Base-by-base conservation (phyloP, 2,888 invertebrate species). In the Unio delphinus region DNA sequence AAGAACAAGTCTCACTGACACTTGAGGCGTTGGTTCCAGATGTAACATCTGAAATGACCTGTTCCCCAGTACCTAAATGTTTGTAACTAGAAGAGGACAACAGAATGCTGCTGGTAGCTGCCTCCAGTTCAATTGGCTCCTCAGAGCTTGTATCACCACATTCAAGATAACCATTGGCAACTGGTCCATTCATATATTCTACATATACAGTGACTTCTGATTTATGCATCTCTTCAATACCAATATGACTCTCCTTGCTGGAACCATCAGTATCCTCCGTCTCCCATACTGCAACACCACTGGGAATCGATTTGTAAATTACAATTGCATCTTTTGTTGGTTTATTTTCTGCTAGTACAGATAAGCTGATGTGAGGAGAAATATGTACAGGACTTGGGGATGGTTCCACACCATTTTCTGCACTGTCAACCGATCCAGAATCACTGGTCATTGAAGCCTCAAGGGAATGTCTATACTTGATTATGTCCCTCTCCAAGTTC, bases 401-500 rank as follows among this genome's bases (percentile, higher is more conserved):
- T 45, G 3, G 45, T 15, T 45, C 45, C 45, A 45, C 15, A 45
- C 45, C 15, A 15, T 15, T 15, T 45, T 45, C 45, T 45, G 45
- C 45, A 45, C 45, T 11, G 45, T 11, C 11, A 45, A 45, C 45
- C 11, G 3, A 45, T 45, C 45, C 45, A 45, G 11, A 45, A 45
- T 45, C 45, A 45, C 45, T 45, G 45, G 3, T 11, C 45, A 45
- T 45, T 11, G 45, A 45, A 45, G 45, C 45, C 3, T 45, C 45
- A 45, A 11, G 15, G 15, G 45, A 45, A 15, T 45, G 69, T 67
- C 76, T 78, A 70, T 76, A 79, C 63, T 80, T 72, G 3, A 15
- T 45, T 45, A 45, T 79, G 65, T 89, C 89, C 77, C 84, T 86
- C 61, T 89, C 89, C 28, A 86, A 67, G 76, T 90, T 90, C 74